These are phyloP conservation scores for Prunella strophiata DNA, from an alignment of 2,797 vertebrate species.

Conservation along the genomic window DNA sequence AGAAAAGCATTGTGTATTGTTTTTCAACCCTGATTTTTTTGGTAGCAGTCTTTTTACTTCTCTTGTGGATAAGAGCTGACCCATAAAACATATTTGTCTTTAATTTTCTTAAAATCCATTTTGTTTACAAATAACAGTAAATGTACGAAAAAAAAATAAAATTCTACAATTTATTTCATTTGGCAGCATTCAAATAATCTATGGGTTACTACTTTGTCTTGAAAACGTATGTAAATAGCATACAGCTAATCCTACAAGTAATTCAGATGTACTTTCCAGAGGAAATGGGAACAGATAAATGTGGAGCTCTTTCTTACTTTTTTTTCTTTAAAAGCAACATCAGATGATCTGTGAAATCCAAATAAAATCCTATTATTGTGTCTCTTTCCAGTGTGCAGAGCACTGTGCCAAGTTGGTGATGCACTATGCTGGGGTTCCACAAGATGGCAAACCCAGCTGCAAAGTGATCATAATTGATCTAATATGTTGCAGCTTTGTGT, in stretches of 20 bases:
- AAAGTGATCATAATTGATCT: not conserved
- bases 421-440: not conserved
- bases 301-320: not conserved
- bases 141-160: not conserved
- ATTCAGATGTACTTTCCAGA: constrained; percentile 5
- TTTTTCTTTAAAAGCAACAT: not conserved
- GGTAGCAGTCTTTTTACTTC: not conserved
- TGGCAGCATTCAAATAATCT: not conserved
- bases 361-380: not conserved
- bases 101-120: not conserved
- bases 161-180: not conserved
- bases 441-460: not conserved
- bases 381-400: not conserved
- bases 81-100: not conserved
- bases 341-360: constrained; percentile 11
- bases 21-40: not conserved
- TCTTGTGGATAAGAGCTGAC: not conserved
- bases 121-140: not conserved
- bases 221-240: not conserved
- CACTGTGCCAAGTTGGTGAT: not conserved
- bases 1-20: not conserved
- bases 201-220: not conserved
- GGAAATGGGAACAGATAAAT: not conserved
- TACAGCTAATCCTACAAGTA: not conserved
- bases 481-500: not conserved